phyloP scores from a whole-genome alignment of 2,797 vertebrate species.

The Arrhamphus sclerolepis region DNA sequence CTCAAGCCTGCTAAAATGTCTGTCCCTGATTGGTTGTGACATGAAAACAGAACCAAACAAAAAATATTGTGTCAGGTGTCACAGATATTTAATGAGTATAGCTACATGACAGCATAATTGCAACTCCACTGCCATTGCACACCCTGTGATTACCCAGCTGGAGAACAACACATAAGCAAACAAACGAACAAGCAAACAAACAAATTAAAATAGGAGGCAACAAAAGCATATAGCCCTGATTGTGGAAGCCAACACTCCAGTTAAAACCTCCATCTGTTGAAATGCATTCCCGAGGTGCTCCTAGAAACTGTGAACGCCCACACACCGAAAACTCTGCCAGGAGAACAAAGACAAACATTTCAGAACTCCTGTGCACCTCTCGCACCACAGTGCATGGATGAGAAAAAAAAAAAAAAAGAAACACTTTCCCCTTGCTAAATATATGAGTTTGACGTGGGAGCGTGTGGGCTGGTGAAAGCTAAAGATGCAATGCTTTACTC shows the following conservation, averaged over 20 bases:
- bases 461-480: constrained; percentile 75
- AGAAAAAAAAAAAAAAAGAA: constrained; percentile 43
- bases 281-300: constrained; percentile 79
- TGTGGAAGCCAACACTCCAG: constrained; percentile 72
- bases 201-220: constrained; percentile 77
- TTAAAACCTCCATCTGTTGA: constrained; percentile 82
- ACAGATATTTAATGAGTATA: constrained; percentile 40
- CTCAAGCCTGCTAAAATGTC: constrained; percentile 14
- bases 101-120: constrained; percentile 49
- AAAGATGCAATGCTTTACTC: constrained; percentile 68
- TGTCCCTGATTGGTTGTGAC: constrained; percentile 20
- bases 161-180: constrained; percentile 62
- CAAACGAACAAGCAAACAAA: constrained; percentile 70
- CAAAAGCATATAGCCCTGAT: constrained; percentile 74
- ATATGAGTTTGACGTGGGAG: constrained; percentile 76
- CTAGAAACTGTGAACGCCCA: constrained; percentile 79
- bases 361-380: constrained; percentile 75
- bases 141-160: constrained; percentile 58
- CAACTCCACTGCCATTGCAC: constrained; percentile 27
- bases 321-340: constrained; percentile 71
- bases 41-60: constrained; percentile 21
- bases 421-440: constrained; percentile 65
- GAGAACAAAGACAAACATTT: constrained; percentile 83
- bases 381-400: constrained; percentile 64
- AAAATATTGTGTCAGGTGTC: constrained; percentile 37